A percentile compares a stretch with the other conserved stretches of the same genome.
These are phyloP conservation scores for Turnix velox DNA, from an alignment of 2,113 vertebrate species.

Conservation along the genomic window DNA sequence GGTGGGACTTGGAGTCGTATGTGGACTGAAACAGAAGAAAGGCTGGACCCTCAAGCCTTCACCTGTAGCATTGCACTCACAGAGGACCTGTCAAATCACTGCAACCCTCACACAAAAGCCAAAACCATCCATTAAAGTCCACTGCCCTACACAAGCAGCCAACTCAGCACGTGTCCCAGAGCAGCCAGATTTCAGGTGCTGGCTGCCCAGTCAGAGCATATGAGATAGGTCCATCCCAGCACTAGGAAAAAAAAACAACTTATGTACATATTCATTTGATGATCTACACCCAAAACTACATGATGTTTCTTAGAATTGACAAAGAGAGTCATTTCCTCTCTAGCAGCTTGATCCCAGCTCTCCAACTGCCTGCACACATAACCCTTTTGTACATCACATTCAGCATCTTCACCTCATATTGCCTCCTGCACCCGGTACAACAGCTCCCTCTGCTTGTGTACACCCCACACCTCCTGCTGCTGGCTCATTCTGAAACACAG, in stretches of 20 bases:
- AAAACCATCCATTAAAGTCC: background rate
- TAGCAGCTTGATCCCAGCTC: background rate
- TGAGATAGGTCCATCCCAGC: background rate
- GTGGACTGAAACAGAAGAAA: background rate
- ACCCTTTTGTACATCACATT: background rate
- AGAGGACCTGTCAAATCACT: background rate
- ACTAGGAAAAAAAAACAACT: background rate
- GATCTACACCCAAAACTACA: background rate
- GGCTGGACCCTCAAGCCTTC: background rate
- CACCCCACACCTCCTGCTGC: background rate
- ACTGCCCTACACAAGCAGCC: background rate
- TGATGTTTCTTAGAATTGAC: background rate
- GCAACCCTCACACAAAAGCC: background rate
- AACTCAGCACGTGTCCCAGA: background rate
- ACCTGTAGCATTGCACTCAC: background rate
- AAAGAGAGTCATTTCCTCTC: background rate
- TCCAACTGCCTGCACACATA: background rate
- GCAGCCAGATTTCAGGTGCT: background rate
- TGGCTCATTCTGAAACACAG: constrained; percentile 36
- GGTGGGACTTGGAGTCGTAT: background rate
- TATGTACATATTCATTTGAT: background rate
- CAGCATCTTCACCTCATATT: background rate
- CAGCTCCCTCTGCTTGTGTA: background rate
- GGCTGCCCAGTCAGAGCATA: background rate
- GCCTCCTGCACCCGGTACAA: background rate